Evolutionary conservation across 2,113 vertebrate genomes (phyloP).

Genomic region (Mola mola): DNA sequence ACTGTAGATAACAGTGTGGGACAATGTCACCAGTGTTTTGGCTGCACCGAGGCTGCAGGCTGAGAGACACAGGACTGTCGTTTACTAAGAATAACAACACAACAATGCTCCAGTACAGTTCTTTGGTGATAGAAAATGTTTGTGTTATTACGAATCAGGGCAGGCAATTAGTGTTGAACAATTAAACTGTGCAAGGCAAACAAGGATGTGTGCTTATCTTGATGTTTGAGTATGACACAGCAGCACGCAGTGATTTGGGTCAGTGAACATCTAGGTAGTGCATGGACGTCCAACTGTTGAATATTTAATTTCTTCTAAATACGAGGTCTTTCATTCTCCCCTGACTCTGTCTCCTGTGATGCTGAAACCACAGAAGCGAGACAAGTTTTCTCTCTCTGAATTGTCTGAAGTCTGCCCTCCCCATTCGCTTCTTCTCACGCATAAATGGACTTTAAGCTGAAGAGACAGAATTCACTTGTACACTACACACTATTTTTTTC

Average conservation of each 20-base stretch:
- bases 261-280: conserved; percentile 62
- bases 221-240: conserved; percentile 23
- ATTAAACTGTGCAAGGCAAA: too few species aligned
- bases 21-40: conserved; percentile 69
- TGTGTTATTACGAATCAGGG: conserved; percentile 11
- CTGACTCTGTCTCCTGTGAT: conserved; percentile 17
- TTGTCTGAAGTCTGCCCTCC: conserved; percentile 35
- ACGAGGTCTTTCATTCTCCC: conserved; percentile 19
- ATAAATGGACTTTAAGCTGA: conserved; percentile 25
- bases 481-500: not conserved
- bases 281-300: conserved; percentile 40
- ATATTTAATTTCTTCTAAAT: conserved; percentile 69
- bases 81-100: conserved; percentile 29
- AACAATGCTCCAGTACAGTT: conserved; percentile 28
- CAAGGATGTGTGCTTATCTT: conserved; percentile 1
- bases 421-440: conserved; percentile 22
- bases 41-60: conserved; percentile 26
- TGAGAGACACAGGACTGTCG: conserved; percentile 50
- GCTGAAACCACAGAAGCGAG: conserved; percentile 38
- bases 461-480: conserved; percentile 8
- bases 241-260: conserved; percentile 59
- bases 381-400: conserved; percentile 22
- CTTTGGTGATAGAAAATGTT: conserved; percentile 29
- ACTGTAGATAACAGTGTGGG: conserved; percentile 35
- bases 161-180: not conserved